phyloP scores from a whole-genome alignment of 2,797 vertebrate genomes.

The Caiman crocodilus region DNA sequence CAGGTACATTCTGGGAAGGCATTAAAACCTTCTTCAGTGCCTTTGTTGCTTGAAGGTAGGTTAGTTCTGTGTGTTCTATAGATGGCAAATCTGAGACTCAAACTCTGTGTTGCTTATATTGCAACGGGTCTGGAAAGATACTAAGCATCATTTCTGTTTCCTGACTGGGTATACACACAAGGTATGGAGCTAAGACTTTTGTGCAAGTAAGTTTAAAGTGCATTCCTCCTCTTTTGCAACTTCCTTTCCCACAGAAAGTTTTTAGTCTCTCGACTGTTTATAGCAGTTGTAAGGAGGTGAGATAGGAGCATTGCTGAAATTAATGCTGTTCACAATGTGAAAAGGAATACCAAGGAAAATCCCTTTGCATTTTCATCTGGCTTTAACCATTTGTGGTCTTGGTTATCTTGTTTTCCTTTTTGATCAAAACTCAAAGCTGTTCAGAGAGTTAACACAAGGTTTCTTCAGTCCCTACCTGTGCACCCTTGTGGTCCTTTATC shows the following conservation, averaged over 20 bases:
- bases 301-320: background rate
- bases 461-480: accelerated
- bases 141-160: background rate
- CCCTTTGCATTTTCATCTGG: background rate
- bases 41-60: background rate
- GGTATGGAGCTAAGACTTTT: background rate
- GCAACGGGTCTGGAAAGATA: background rate
- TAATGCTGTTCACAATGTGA: accelerated
- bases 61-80: accelerated
- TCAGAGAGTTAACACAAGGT: background rate
- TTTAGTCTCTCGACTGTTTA: background rate
- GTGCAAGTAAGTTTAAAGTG: background rate
- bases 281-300: background rate
- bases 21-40: accelerated
- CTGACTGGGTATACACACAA: background rate
- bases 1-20: accelerated
- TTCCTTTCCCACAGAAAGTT: background rate
- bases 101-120: background rate
- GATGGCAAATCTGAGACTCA: background rate
- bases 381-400: background rate
- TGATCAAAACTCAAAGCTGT: too few species aligned
- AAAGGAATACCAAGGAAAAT: background rate
- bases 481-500: accelerated
- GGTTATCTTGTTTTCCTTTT: accelerated
- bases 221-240: background rate